phyloP scores from a whole-genome alignment of 2,888 invertebrate species.

The Tenthredo mesomela region DNA sequence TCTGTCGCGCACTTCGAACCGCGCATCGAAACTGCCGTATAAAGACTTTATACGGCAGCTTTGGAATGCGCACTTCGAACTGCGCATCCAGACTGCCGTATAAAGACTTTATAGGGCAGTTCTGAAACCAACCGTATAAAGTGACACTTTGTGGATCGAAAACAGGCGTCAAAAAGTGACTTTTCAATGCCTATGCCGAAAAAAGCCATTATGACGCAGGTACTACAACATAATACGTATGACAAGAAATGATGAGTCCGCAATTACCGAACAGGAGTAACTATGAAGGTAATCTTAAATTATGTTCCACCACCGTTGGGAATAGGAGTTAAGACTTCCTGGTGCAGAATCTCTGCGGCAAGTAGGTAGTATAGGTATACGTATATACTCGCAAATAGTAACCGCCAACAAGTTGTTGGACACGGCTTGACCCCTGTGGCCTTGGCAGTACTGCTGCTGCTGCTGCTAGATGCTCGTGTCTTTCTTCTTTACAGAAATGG shows the following conservation, averaged over 20 bases:
- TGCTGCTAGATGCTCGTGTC: slow-evolving; percentile 1
- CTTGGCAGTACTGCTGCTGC: background rate
- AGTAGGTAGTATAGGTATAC: background rate
- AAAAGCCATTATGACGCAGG: background rate
- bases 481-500: slow-evolving; percentile 24
- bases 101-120: too few species aligned
- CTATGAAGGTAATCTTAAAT: slow-evolving; percentile 9
- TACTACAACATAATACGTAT: background rate
- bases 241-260: background rate
- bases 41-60: too few species aligned
- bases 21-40: too few species aligned
- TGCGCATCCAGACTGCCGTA: too few species aligned
- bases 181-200: too few species aligned
- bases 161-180: too few species aligned
- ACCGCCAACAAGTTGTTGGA: slow-evolving; percentile 29
- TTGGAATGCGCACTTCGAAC: too few species aligned
- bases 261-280: background rate
- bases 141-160: too few species aligned
- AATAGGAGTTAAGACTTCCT: slow-evolving; percentile 1
- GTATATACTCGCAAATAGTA: slow-evolving; percentile 17
- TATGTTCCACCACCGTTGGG: slow-evolving; percentile 12
- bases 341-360: background rate
- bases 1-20: too few species aligned
- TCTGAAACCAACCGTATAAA: too few species aligned
- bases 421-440: slow-evolving; percentile 32